Evolutionary conservation across 2,797 vertebrate genomes (phyloP).

Genomic region (Antennarius maculatus): DNA sequence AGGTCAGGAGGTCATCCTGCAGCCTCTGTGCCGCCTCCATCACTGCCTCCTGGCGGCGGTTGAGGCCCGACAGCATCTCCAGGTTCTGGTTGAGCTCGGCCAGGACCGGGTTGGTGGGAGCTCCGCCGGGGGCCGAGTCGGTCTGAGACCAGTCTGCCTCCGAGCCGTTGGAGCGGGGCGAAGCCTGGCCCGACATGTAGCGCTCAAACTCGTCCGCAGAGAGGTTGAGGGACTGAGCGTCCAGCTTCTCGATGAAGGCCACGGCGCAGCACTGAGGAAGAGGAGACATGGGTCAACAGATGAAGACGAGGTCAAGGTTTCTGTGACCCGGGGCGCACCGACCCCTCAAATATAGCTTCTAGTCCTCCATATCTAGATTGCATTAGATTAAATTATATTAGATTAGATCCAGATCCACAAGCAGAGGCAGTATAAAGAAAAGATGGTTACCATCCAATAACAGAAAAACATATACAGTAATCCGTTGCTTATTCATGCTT

Average conservation of each 20-base stretch:
- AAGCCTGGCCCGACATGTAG: slow-evolving; percentile 94
- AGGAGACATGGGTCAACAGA: background rate
- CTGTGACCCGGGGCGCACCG: too few relatives aligned
- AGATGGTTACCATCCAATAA: too few relatives aligned
- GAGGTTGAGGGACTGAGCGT: slow-evolving; percentile 94
- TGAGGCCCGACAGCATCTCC: slow-evolving; percentile 87
- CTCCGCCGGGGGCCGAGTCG: slow-evolving; percentile 29
- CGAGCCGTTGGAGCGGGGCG: slow-evolving; percentile 82
- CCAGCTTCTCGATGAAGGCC: slow-evolving; percentile 97
- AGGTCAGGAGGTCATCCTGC: slow-evolving; percentile 89
- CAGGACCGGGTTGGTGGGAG: slow-evolving; percentile 65
- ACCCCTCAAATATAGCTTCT: too few relatives aligned
- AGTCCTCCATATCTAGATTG: too few relatives aligned
- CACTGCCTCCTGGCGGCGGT: slow-evolving; percentile 88
- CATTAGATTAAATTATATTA: too few relatives aligned
- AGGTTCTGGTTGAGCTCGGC: slow-evolving; percentile 90
- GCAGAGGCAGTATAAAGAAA: too few relatives aligned
- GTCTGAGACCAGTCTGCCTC: slow-evolving; percentile 78
- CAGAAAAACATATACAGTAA: too few relatives aligned
- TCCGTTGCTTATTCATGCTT: too few relatives aligned
- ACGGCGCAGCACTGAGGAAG: slow-evolving; percentile 90
- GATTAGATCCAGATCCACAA: too few relatives aligned
- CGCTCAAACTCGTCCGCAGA: slow-evolving; percentile 95
- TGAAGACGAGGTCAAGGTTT: background rate
- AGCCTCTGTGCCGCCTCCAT: slow-evolving; percentile 86